Evolutionary conservation across 2,888 invertebrate genomes (phyloP).

Genomic region (Drosophila cognata): DNA sequence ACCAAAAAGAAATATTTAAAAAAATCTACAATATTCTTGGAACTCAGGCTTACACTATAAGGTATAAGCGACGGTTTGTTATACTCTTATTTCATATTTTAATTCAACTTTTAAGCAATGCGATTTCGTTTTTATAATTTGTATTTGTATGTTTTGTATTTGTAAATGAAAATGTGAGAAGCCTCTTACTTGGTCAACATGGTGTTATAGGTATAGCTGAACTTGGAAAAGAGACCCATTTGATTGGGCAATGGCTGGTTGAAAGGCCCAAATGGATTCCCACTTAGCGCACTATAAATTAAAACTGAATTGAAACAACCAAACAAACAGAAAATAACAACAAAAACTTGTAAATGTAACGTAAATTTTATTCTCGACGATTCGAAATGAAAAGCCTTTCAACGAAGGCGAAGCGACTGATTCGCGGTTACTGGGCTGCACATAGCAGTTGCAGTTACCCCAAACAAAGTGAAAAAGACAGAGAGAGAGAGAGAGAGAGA

Average conservation of each 20-base stretch:
- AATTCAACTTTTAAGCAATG: too few relatives aligned
- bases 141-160: background rate
- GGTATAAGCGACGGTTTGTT: too few relatives aligned
- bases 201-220: constrained; percentile 65
- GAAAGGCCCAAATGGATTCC: constrained; percentile 42
- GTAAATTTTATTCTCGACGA: background rate
- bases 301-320: background rate
- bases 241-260: constrained; percentile 14
- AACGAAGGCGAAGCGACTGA: constrained; percentile 47
- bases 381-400: constrained; percentile 2
- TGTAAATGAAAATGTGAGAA: constrained; percentile 6
- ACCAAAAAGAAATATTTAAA: background rate
- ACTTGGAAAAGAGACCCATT: constrained; percentile 75
- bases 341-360: background rate
- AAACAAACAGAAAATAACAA: background rate
- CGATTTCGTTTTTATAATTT: too few relatives aligned
- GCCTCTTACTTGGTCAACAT: constrained; percentile 67
- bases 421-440: constrained; percentile 23
- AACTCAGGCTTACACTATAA: too few relatives aligned
- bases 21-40: background rate
- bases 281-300: constrained; percentile 44
- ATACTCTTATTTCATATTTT: too few relatives aligned
- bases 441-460: constrained; percentile 46
- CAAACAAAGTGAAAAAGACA: background rate
- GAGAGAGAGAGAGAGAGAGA: background rate